phyloP scores from a whole-genome alignment of 37 sponge, comb jelly and placozoan genomes.

The Amphimedon queenslandica region DNA sequence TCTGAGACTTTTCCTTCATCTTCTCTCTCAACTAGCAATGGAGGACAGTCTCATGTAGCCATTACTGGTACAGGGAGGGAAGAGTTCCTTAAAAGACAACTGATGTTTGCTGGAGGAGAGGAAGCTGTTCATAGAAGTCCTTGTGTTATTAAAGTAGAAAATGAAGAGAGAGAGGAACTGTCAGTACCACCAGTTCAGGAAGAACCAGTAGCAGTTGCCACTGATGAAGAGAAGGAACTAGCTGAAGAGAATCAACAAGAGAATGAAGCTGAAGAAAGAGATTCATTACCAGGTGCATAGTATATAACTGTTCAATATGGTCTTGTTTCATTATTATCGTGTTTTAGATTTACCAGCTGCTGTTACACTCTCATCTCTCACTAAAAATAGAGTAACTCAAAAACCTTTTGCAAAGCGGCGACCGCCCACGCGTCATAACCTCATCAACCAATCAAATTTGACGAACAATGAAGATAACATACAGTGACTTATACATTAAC shows the following conservation, averaged over 20 bases:
- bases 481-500: background rate
- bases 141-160: background rate
- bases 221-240: background rate
- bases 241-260: background rate
- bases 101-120: background rate
- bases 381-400: constrained; percentile 32
- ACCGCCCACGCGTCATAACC: constrained; percentile 1
- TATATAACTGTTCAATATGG: background rate
- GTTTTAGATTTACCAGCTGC: background rate
- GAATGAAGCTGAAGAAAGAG: background rate
- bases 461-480: background rate
- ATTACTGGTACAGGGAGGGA: background rate
- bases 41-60: background rate
- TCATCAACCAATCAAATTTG: background rate
- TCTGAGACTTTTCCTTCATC: background rate
- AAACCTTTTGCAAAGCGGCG: background rate
- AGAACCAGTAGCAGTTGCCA: background rate
- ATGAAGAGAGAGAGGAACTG: too few relatives aligned
- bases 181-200: background rate
- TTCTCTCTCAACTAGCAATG: background rate
- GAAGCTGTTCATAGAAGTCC: too few relatives aligned
- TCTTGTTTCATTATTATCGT: background rate
- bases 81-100: background rate
- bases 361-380: background rate
- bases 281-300: constrained; percentile 3